Base-by-base conservation (phyloP, 2,113 vertebrate species). In the Podarcis raffonei region DNA sequence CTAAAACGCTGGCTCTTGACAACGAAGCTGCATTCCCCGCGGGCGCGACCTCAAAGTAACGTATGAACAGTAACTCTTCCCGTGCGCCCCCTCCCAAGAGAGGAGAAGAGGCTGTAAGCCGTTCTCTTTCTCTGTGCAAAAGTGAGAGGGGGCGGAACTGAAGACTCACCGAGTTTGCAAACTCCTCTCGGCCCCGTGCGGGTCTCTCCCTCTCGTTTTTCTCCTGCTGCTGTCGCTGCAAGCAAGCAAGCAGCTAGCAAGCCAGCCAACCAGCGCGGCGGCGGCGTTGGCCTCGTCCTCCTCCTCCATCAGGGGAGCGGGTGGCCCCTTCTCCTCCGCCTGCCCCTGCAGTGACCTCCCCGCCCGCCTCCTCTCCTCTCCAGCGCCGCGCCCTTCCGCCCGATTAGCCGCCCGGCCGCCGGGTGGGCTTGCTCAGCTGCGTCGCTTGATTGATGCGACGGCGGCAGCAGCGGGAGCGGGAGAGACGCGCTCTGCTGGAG, bases 321-420 rank as follows among this genome's bases (percentile, higher is more conserved):
- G 42, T 4, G 48, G n/a, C 35, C 13, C 59, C 0, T 39, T 2
- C n/a, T 53, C 85, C 84, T n/a, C 88, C 3, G 13, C 89, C 84
- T 65, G 82, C 78, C 92, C 90, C 86, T 79, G 1, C 12, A 27
- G 62, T 86, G 8, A 82, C 89, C 5, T 89, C 1, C 62, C 85
- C 35, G 65, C 57, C 69, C 30, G 65, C 3, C 20, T 68, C 80
- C 32, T 62, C n/a, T 4, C 23, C 53, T 5, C 59, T 39, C 65
- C 81, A 35, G 81, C 39, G 77, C 20, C 48, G 27, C 13, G 16
- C 20, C 80, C 53, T 85, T 5, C 59, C 20, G 77, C 80, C 80
- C 4, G 27, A 37, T 32, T 71, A 66, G 5, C 68, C 71, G 30
- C 18, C 23, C 18, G 30, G 25, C 57, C 27, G 23, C 81, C 77